phyloP scores from a whole-genome alignment of 2,113 vertebrate species.

The Melanerpes aurifrons region DNA sequence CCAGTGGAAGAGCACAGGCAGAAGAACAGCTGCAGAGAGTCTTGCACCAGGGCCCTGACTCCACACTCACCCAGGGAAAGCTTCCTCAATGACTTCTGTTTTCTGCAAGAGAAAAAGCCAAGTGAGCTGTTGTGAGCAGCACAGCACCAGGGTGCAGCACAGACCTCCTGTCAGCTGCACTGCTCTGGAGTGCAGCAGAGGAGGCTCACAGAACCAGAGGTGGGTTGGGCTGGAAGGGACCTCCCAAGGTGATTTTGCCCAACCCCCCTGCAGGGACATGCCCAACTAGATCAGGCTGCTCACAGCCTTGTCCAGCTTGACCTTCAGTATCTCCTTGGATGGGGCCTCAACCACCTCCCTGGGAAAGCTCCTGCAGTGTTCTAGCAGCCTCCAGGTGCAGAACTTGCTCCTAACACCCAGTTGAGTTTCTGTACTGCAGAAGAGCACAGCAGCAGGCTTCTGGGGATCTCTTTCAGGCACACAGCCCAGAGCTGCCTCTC shows the following conservation, averaged over 20 bases:
- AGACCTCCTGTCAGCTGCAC: not conserved
- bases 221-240: no score
- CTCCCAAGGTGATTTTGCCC: no score
- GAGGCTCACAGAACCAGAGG: not conserved
- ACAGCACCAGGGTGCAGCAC: not conserved
- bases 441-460: not conserved
- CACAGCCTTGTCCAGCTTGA: no score
- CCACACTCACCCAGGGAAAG: constrained; percentile 92
- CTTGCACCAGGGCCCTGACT: not conserved
- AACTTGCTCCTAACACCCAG: no score
- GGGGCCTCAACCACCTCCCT: no score
- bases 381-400: no score
- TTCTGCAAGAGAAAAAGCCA: constrained; percentile 77
- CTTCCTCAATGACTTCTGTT: constrained; percentile 97
- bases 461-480: not conserved
- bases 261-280: no score
- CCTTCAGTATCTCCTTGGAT: no score
- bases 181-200: not conserved
- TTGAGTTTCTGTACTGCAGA: not conserved
- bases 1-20: not conserved
- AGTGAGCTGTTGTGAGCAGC: not conserved
- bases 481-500: not conserved
- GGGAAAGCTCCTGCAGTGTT: no score
- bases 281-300: no score
- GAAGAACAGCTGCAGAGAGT: not conserved